These are phyloP conservation scores for Lamellibrachia columna DNA, from an alignment of 2,888 invertebrate genomes.

Conservation along the genomic window DNA sequence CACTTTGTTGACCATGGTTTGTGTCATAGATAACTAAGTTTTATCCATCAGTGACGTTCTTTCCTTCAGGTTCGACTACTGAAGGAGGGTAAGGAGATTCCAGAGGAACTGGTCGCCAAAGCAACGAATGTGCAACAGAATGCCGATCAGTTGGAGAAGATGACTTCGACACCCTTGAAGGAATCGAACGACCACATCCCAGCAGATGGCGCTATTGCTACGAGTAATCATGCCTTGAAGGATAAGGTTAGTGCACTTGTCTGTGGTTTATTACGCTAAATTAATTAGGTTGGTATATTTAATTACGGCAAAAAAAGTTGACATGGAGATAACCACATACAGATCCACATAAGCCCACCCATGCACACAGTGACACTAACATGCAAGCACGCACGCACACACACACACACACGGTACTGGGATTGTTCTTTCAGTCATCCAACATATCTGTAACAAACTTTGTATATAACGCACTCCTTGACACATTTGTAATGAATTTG, in stretches of 20 bases:
- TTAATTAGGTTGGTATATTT: background rate
- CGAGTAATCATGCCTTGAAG: conserved; percentile 40
- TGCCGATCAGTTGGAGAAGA: conserved; percentile 19
- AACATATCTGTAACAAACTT: background rate
- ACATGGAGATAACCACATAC: background rate
- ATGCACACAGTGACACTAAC: background rate
- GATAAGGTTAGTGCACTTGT: conserved; percentile 50
- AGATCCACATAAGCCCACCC: background rate
- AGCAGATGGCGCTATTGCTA: conserved; percentile 29
- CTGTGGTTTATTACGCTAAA: background rate
- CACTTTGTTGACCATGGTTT: background rate
- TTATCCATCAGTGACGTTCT: background rate
- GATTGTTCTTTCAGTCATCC: background rate
- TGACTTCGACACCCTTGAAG: conserved; percentile 32
- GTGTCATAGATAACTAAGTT: background rate
- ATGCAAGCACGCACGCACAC: background rate
- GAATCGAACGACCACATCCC: conserved; percentile 17
- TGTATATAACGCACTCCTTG: background rate
- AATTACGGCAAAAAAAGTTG: background rate
- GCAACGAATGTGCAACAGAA: conserved; percentile 43
- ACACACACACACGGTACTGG: background rate
- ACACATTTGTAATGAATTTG: background rate
- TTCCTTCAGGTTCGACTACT: conserved; percentile 70
- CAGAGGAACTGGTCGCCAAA: conserved; percentile 54
- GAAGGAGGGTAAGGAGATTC: conserved; percentile 63